A percentile compares a stretch with the other conserved stretches of the same genome.
Conservation (phyloP, 1,140 invertebrate genomes). For the Achroia grisella region DNA sequence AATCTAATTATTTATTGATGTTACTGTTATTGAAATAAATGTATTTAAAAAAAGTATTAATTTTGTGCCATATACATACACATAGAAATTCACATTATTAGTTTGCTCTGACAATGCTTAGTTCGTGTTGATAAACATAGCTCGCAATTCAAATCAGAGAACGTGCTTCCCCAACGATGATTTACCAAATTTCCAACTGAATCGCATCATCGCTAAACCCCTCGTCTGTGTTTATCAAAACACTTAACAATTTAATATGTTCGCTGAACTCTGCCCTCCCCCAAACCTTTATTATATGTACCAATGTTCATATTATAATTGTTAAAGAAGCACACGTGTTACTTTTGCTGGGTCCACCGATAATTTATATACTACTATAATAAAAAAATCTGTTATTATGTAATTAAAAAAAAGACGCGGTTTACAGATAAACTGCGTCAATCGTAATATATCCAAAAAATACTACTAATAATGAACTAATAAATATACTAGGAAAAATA, state of each 20-base stretch:
- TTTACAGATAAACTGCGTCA: too few species aligned
- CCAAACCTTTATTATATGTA: slow-evolving; percentile 35
- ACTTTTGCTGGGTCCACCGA: background rate
- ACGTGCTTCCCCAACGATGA: slow-evolving; percentile 43
- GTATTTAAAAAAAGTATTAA: too few species aligned
- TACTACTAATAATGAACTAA: too few species aligned
- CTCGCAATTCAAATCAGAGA: slow-evolving; percentile 30
- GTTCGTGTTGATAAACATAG: slow-evolving; percentile 11
- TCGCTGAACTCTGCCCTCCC: slow-evolving; percentile 39
- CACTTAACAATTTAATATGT: slow-evolving; percentile 70
- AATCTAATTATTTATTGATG: too few species aligned
- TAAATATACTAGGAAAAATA: too few species aligned
- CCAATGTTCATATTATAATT: slow-evolving; percentile 25
- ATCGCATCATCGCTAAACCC: slow-evolving; percentile 51
- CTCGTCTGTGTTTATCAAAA: slow-evolving; percentile 67
- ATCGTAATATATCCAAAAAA: too few species aligned
- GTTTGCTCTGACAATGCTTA: too few species aligned
- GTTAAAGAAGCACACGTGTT: slow-evolving; percentile 3
- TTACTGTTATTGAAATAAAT: too few species aligned
- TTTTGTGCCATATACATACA: too few species aligned
- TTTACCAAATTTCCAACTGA: slow-evolving; percentile 51
- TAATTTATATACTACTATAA: background rate
- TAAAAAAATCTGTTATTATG: too few species aligned
- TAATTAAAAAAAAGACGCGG: too few species aligned
- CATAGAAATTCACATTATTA: too few species aligned